Conservation (phyloP, 2,113 vertebrate species). For the Labeo catla region DNA sequence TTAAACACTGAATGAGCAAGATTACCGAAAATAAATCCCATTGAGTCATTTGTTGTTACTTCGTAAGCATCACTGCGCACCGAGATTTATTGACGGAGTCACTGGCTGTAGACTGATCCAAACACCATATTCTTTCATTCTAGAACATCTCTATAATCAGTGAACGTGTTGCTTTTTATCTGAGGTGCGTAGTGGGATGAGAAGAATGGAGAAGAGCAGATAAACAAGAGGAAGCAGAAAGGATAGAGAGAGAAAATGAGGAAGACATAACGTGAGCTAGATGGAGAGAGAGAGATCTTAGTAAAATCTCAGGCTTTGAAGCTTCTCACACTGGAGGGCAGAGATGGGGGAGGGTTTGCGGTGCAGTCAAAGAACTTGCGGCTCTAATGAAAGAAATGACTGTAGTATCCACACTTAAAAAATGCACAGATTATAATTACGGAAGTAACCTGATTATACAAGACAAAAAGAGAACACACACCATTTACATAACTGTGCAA, state of each 20-base stretch:
- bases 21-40: background rate
- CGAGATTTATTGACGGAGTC: background rate
- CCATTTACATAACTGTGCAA: constrained; percentile 28
- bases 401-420: constrained; percentile 6
- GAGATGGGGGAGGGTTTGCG: constrained; percentile 2
- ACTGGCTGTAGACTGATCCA: background rate
- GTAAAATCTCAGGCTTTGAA: constrained; percentile 31
- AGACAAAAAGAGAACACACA: constrained; percentile 19
- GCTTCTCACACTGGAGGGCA: constrained; percentile 21
- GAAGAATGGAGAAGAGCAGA: constrained; percentile 35
- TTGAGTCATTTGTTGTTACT: background rate
- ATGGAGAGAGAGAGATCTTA: background rate
- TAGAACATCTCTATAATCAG: constrained; percentile 1
- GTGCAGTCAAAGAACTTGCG: constrained; percentile 12
- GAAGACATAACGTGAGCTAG: background rate
- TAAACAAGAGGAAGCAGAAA: constrained; percentile 32
- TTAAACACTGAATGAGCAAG: constrained; percentile 5
- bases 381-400: constrained; percentile 7
- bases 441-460: background rate
- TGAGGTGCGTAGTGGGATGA: background rate
- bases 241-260: constrained; percentile 10
- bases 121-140: constrained; percentile 34
- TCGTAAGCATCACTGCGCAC: constrained; percentile 14
- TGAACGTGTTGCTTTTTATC: constrained; percentile 26
- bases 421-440: background rate